Percentiles rank a stretch among this genome's conserved stretches.
Conservation (phyloP, 92 coral and sea anemone genomes). For the Metridium senile region DNA sequence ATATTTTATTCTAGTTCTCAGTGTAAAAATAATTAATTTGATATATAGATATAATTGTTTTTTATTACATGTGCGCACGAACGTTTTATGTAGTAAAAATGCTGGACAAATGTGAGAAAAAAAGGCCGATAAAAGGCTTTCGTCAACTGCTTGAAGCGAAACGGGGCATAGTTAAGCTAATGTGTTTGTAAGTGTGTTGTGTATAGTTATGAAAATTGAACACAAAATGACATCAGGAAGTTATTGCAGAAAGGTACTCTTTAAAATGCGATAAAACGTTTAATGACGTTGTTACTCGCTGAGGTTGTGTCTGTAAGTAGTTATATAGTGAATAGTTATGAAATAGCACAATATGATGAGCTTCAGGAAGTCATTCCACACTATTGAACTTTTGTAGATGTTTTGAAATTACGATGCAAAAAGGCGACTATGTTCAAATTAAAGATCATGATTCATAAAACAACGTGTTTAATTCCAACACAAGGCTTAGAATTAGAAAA, state of each 20-base stretch:
- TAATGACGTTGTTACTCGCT: background rate
- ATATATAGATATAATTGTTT: no score
- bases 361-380: background rate
- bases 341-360: background rate
- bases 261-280: background rate
- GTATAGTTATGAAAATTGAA: constrained; percentile 12
- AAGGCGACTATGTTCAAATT: background rate
- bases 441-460: no score
- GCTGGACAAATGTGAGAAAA: no score
- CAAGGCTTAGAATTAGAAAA: no score
- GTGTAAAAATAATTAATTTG: no score
- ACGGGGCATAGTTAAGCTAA: background rate
- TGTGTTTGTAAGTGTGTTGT: background rate
- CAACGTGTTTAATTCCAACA: background rate
- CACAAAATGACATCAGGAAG: constrained; percentile 3
- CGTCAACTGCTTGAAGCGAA: no score
- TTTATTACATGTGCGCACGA: no score
- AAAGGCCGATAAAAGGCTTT: no score
- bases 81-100: no score
- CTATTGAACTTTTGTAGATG: background rate
- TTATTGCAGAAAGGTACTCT: background rate
- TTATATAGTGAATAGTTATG: background rate
- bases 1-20: no score
- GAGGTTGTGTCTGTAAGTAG: background rate
- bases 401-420: background rate